Evolutionary conservation across 1,140 invertebrate species (phyloP).

Genomic region (Pemphigus obesinymphae): DNA sequence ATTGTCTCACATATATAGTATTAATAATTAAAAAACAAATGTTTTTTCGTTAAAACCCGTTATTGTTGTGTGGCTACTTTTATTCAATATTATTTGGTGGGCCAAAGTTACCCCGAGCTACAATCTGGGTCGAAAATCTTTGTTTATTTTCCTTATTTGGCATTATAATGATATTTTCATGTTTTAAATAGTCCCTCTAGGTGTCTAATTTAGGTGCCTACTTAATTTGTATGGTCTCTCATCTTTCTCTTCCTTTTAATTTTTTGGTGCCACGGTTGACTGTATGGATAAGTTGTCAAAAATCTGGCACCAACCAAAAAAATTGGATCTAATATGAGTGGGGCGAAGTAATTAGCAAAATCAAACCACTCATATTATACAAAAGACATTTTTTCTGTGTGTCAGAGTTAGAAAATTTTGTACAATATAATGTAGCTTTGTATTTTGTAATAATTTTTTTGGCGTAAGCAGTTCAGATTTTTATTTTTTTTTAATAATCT

Average conservation of each 20-base stretch:
- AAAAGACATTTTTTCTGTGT: neutral
- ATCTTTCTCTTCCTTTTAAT: conserved; percentile 2
- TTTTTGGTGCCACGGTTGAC: conserved; percentile 24
- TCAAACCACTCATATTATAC: neutral
- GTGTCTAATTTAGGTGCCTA: too few species aligned
- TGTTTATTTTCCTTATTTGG: neutral
- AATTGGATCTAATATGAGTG: too few species aligned
- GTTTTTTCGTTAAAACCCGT: too few species aligned
- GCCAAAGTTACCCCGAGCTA: neutral
- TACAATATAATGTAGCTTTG: too few species aligned
- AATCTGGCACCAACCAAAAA: too few species aligned
- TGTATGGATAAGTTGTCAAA: too few species aligned
- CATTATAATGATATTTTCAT: neutral
- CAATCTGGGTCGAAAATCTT: neutral
- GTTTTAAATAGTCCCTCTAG: conserved; percentile 4
- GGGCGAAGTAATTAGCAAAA: neutral
- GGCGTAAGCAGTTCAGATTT: too few species aligned
- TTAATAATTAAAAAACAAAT: too few species aligned
- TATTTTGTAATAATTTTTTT: too few species aligned
- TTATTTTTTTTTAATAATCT: neutral
- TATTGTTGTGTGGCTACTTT: too few species aligned
- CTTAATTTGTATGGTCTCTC: neutral
- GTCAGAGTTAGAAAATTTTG: neutral
- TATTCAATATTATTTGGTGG: too few species aligned
- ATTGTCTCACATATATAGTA: too few species aligned